Evolutionary conservation across 2,797 vertebrate species (phyloP).

Genomic region (Peromyscus nudipes): DNA sequence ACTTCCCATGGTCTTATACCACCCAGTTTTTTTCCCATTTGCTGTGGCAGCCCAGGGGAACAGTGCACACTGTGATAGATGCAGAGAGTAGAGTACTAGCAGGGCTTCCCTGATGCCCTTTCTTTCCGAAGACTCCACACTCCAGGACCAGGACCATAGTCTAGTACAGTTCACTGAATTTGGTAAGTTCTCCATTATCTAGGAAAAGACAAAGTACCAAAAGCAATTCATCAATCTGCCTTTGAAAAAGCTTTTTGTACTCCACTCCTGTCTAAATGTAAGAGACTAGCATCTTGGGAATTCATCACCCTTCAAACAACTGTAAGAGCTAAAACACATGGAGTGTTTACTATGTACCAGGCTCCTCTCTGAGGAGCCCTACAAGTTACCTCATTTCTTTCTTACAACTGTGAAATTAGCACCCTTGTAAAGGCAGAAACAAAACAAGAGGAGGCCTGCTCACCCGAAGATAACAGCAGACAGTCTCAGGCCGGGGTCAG

Average conservation of each 20-base stretch:
- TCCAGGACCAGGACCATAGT: not conserved
- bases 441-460: not conserved
- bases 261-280: conserved; percentile 14
- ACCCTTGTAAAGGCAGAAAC: conserved; percentile 20
- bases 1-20: not conserved
- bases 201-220: not conserved
- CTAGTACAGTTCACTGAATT: not conserved
- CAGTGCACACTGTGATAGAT: not conserved
- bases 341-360: not conserved
- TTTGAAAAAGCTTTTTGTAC: conserved; percentile 16
- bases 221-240: not conserved
- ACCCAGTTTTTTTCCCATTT: not conserved
- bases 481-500: not conserved
- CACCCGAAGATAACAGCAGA: not conserved
- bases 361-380: not conserved
- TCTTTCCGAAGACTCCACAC: not conserved
- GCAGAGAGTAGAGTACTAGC: not conserved
- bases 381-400: not conserved
- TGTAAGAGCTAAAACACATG: not conserved
- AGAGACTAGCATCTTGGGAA: conserved; percentile 36
- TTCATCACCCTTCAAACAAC: not conserved
- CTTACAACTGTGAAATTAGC: conserved; percentile 19
- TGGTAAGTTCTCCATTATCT: conserved; percentile 12
- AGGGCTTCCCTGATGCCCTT: not conserved
- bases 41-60: not conserved